Base-by-base conservation (phyloP, 1,140 invertebrate species). In the Rhagoletis zephyria region DNA sequence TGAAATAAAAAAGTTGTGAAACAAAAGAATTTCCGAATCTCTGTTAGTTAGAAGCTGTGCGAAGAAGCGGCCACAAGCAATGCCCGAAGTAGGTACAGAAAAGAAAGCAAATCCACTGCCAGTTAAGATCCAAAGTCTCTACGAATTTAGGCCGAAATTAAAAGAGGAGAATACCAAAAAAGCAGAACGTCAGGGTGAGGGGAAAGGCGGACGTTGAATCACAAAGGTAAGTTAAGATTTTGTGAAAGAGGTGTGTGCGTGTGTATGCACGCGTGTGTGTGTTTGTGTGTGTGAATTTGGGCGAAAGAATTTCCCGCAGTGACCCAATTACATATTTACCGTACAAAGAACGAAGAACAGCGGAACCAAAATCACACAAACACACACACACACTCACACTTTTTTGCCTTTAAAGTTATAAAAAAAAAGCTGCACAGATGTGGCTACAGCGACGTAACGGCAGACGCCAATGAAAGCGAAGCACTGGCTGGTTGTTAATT, bases 301-400 rank as follows among this genome's bases (percentile, higher is more conserved):
- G 59, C 56, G 63, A 40, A 64, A 86, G 85, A 86, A 63, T 86
- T 86, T 63, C 60, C 60, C 85, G 61, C 59, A 16, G 19, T 86
- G 85, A 86, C 85, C 85, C 40, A 63, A 86, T 61, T 86, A 63
- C 60, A 86, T 64, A 86, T 63, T 63, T n/a, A 87, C 45, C 86
- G 3, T 3, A n/a, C 30, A 65, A 86, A 48, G 12, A 87, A 59
- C 59, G 63, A 87, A 87, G 45, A 87, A 19, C 30, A 42, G 9
- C 60, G 1, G 56, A 5, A 5, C 2, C 10, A 48, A 3, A 48
- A 10, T 4, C 42, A 65, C 64, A 65, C 67, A 45, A 40, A 2
- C 67, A 0, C n/a, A 56, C 0, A 30, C 30, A 56, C 6, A 19
- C 64, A 56, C 51, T 7, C 2, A 56, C 10, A 56, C 51, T 5